These are phyloP conservation scores for Octopus sinensis DNA, from an alignment of 1,140 invertebrate species.

Conservation along the genomic window DNA sequence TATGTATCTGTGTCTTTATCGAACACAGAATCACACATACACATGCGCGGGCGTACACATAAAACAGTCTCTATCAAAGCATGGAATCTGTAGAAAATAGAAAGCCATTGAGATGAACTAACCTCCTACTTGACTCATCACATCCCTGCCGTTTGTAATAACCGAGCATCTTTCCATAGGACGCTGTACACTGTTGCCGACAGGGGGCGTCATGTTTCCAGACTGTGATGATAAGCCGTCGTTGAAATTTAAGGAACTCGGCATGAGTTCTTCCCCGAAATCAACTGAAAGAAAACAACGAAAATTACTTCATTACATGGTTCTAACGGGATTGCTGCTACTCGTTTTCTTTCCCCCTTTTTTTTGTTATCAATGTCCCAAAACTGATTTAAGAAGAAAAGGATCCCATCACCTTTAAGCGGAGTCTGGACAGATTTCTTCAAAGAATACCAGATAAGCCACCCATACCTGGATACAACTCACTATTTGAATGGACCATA, in stretches of 20 bases:
- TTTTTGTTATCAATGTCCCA: too few species aligned
- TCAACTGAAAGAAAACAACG: background rate
- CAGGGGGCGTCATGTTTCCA: background rate
- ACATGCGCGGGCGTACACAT: background rate
- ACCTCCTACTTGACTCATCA: slow-evolving; percentile 9
- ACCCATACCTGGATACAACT: too few species aligned
- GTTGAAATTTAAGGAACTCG: background rate
- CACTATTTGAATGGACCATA: too few species aligned
- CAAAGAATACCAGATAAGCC: too few species aligned
- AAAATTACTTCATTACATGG: too few species aligned
- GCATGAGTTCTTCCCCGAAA: slow-evolving; percentile 7
- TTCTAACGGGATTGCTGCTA: too few species aligned
- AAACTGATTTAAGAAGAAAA: too few species aligned
- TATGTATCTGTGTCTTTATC: background rate
- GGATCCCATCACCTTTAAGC: too few species aligned
- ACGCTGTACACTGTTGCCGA: background rate
- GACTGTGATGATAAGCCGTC: slow-evolving; percentile 4
- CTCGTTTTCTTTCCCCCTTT: too few species aligned
- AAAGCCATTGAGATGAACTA: background rate
- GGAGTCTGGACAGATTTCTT: too few species aligned
- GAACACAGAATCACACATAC: background rate
- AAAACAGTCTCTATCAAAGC: background rate
- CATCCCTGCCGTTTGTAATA: slow-evolving; percentile 5
- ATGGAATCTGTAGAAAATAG: background rate
- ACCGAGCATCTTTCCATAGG: slow-evolving; percentile 10